Conservation (phyloP, 2,888 invertebrate genomes). For the Mesochorus sp. region DNA sequence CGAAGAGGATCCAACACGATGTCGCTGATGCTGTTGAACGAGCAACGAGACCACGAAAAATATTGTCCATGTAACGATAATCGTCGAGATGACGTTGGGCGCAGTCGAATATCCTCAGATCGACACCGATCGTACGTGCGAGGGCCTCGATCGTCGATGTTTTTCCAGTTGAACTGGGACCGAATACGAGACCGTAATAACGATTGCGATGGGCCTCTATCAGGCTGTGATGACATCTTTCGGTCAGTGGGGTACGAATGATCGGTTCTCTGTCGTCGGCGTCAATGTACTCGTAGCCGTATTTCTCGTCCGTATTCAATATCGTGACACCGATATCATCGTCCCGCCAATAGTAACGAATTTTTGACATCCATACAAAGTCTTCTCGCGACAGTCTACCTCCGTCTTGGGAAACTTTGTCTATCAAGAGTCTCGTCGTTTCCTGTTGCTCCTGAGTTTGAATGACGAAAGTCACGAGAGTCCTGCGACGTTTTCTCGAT, state of each 20-base stretch:
- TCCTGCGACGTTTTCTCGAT: slow-evolving; percentile 83
- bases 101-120: slow-evolving; percentile 85
- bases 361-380: slow-evolving; percentile 85
- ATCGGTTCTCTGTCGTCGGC: slow-evolving; percentile 81
- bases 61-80: slow-evolving; percentile 83
- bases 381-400: slow-evolving; percentile 79
- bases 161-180: slow-evolving; percentile 83
- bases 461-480: slow-evolving; percentile 84
- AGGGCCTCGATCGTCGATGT: slow-evolving; percentile 84
- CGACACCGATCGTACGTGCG: slow-evolving; percentile 84
- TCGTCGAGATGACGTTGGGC: slow-evolving; percentile 82
- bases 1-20: slow-evolving; percentile 84
- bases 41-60: slow-evolving; percentile 84
- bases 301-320: slow-evolving; percentile 83
- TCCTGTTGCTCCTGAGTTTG: slow-evolving; percentile 84
- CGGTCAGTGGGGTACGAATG: slow-evolving; percentile 82
- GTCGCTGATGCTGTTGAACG: slow-evolving; percentile 63
- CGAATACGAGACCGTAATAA: slow-evolving; percentile 82
- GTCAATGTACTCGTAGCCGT: slow-evolving; percentile 86
- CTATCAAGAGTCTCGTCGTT: slow-evolving; percentile 81
- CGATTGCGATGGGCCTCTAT: slow-evolving; percentile 85
- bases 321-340: slow-evolving; percentile 81
- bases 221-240: slow-evolving; percentile 85
- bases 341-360: slow-evolving; percentile 84
- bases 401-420: slow-evolving; percentile 30